Conservation (phyloP, 2,888 invertebrate species). For the Aspidapion aeneum region DNA sequence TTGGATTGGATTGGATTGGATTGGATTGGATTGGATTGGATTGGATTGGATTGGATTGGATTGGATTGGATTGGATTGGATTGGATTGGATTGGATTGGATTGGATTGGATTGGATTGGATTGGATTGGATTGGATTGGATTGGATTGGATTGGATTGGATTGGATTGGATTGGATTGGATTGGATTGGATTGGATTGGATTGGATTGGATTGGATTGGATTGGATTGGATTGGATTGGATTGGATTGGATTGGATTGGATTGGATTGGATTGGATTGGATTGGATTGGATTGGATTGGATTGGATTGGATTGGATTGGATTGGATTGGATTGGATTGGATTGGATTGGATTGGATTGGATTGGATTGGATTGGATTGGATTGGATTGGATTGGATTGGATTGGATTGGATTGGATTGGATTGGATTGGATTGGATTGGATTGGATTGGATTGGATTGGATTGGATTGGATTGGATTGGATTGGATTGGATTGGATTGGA, state of each 20-base stretch:
- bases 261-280: not conserved
- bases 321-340: not conserved
- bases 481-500: not conserved
- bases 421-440: not conserved
- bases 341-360: not conserved
- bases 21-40: constrained; percentile 3
- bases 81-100: not conserved
- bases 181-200: not conserved
- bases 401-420: not conserved
- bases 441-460: not conserved
- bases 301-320: not conserved
- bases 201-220: not conserved
- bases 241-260: not conserved
- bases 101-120: not conserved
- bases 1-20: not conserved
- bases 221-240: not conserved
- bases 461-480: not conserved
- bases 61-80: not conserved
- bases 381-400: not conserved
- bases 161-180: not conserved
- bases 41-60: not conserved
- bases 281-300: not conserved
- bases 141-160: not conserved
- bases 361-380: not conserved
- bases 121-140: not conserved